Conservation (phyloP, 2,797 vertebrate species). For the Prionace glauca region DNA sequence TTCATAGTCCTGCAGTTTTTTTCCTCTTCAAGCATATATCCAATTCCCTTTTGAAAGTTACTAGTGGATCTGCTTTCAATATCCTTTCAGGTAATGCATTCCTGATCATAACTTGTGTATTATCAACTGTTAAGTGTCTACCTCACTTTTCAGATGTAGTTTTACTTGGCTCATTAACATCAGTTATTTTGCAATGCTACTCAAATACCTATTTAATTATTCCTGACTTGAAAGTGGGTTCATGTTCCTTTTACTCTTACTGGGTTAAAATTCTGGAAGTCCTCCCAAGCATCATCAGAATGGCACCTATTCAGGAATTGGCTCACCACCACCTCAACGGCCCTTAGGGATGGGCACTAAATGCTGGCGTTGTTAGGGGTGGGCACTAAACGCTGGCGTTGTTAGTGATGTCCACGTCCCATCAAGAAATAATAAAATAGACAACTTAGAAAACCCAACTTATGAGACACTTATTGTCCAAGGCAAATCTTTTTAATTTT, state of each 20-base stretch:
- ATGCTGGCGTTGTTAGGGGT: not conserved
- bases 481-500: not conserved
- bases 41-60: not conserved
- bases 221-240: not conserved
- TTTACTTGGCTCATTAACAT: not conserved
- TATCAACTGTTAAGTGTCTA: not conserved
- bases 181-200: not conserved
- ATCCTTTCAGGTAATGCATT: not conserved
- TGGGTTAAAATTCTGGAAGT: not conserved
- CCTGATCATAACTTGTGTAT: not conserved
- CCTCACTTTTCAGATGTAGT: not conserved
- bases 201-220: not conserved
- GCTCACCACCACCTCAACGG: too few relatives aligned
- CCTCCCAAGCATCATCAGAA: not conserved
- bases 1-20: not conserved
- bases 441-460: not conserved
- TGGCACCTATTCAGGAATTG: not conserved
- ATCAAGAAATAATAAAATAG: not conserved
- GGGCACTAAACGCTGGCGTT: not conserved
- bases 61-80: not conserved
- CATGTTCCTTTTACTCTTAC: not conserved
- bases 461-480: not conserved
- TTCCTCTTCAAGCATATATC: not conserved
- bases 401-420: not conserved
- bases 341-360: not conserved